Evolutionary conservation across 2,113 vertebrate genomes (phyloP), one percentile per base, ranked within the genome.

Genomic region (Plotosus lineatus): DNA sequence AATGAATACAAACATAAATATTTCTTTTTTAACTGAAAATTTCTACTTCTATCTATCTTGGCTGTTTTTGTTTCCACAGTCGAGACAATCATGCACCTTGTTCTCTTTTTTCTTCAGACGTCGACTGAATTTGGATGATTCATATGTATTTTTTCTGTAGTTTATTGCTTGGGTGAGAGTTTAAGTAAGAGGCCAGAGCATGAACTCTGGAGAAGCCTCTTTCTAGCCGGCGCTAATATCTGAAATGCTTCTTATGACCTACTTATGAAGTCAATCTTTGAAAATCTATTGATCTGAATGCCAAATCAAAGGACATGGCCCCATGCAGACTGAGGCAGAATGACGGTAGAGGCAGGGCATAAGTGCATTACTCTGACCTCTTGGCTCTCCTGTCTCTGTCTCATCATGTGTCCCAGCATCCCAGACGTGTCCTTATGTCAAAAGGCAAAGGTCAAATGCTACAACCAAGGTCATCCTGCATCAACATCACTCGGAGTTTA

Each of bases 401-500:
- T 89, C 90, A 88, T 89, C 88, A 89, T 85, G 88, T 89, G 93
- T 60, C 91, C 91, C 87, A 91, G 90, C 88, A 89, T 91, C 92
- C 93, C 94, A 95, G 94, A 95, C 92, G 92, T 91, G 90, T 87
- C 83, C 78, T 73, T 6, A 65, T 86, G 90, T 95, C 91, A 93
- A 90, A 90, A 93, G 84, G 85, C 90, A 87, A 88, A 91, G 94
- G 94, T 94, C 91, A 87, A 81, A 71, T 87, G 89, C 90, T 89
- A 91, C 88, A 88, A 89, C 92, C 90, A 92, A 94, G 94, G 94
- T 95, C 92, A 86, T 91, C 91, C 89, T 61, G 21, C 87, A 85
- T 89, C 92, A 93, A 93, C 94, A 90, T 90, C 88, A 88, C 80
- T 60, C 91, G 89, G 91, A 93, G 91, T 95, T 76, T 96, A 95